These are phyloP conservation scores for Ameiurus melas DNA, from an alignment of 2,113 vertebrate genomes.

Conservation along the genomic window DNA sequence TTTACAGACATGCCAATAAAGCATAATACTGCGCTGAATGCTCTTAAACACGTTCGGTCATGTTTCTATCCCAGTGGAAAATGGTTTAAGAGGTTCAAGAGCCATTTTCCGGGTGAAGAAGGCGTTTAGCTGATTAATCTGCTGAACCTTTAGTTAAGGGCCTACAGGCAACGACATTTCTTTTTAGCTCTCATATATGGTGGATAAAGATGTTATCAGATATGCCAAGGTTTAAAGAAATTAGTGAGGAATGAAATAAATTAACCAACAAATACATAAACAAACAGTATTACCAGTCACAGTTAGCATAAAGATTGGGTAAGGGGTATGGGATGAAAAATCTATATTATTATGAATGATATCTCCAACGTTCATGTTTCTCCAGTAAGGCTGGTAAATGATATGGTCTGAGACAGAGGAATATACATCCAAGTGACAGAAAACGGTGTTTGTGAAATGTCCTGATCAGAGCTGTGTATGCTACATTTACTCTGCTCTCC, in stretches of 20 bases:
- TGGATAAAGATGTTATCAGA: not conserved
- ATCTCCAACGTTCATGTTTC: not conserved
- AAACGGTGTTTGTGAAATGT: conserved; percentile 66
- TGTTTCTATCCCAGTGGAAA: conserved; percentile 49
- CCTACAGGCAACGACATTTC: not conserved
- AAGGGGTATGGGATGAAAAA: not conserved
- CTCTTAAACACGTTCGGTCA: conserved; percentile 48
- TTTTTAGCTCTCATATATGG: not conserved
- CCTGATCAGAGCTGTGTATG: conserved; percentile 67
- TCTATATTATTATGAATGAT: not conserved
- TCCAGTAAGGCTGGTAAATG: conserved; percentile 34
- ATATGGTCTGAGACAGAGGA: conserved; percentile 60
- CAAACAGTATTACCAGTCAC: not conserved
- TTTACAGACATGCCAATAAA: conserved; percentile 67
- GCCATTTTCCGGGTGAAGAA: conserved; percentile 37
- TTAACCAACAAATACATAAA: not conserved
- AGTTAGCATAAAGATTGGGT: not conserved
- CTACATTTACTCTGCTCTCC: conserved; percentile 59
- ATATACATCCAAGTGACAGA: conserved; percentile 73
- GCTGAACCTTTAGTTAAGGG: not conserved
- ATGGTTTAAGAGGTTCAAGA: conserved; percentile 49
- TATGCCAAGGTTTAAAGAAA: not conserved
- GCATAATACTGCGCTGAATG: conserved; percentile 51
- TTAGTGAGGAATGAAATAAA: not conserved
- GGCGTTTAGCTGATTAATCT: conserved; percentile 36